phyloP scores from a whole-genome alignment of 1,140 invertebrate species.

The Heterodera schachtii region DNA sequence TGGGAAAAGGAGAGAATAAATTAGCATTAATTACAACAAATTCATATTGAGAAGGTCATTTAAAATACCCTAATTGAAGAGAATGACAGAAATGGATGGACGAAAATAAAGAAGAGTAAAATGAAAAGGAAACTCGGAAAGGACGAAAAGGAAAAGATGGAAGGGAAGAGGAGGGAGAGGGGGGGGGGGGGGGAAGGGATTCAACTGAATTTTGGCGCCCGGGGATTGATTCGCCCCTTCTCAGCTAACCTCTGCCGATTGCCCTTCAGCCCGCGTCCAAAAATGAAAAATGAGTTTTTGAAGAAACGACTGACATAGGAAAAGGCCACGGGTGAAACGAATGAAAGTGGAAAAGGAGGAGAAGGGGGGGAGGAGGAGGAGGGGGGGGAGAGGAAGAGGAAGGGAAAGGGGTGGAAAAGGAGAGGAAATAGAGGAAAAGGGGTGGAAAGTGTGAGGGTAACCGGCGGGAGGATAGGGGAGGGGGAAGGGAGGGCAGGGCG shows the following conservation, averaged over 20 bases:
- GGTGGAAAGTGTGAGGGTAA: not conserved
- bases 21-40: too few relatives aligned
- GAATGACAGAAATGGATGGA: too few relatives aligned
- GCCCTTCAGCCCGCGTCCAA: constrained; percentile 1
- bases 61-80: too few relatives aligned
- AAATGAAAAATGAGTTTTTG: constrained; percentile 13
- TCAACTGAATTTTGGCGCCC: constrained; percentile 6
- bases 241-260: not conserved
- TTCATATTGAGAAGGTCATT: too few relatives aligned
- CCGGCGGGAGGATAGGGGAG: too few relatives aligned
- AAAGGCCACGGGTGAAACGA: not conserved
- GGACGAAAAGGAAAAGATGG: not conserved
- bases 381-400: not conserved
- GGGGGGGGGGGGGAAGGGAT: not conserved
- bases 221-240: not conserved
- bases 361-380: not conserved
- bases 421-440: constrained; percentile 14
- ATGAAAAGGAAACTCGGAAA: not conserved
- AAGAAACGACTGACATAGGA: not conserved
- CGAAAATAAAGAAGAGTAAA: not conserved
- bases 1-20: too few relatives aligned
- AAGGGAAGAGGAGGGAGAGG: not conserved
- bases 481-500: too few relatives aligned
- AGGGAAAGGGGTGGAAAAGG: not conserved
- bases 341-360: constrained; percentile 3